Percentiles rank a stretch among this genome's conserved stretches.
These are phyloP conservation scores for Carassius auratus DNA, from an alignment of 2,113 vertebrate species.

Conservation along the genomic window DNA sequence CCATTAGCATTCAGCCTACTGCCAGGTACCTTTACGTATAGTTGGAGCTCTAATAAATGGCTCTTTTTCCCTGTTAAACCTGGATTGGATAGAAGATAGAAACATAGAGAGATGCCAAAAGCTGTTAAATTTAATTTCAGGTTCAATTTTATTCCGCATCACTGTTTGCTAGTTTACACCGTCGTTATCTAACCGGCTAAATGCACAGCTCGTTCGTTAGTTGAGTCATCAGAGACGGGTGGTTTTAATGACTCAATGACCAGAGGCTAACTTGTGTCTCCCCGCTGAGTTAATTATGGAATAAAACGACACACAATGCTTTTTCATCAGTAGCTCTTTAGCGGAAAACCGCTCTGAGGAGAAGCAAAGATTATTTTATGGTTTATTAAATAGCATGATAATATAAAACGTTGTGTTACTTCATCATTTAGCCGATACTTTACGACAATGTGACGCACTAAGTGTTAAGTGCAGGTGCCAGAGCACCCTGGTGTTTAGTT, in stretches of 20 bases:
- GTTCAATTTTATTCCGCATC: not conserved
- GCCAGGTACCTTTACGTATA: slow-evolving; percentile 25
- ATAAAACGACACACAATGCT: slow-evolving; percentile 45
- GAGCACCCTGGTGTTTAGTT: slow-evolving; percentile 20
- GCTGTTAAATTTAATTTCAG: slow-evolving; percentile 26
- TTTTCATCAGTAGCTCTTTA: slow-evolving; percentile 46
- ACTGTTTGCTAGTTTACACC: not conserved
- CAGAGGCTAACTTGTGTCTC: slow-evolving; percentile 44
- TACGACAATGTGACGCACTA: not conserved
- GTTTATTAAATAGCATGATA: slow-evolving; percentile 3
- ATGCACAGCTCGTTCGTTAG: slow-evolving; percentile 19
- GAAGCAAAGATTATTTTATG: slow-evolving; percentile 5
- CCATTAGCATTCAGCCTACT: not conserved
- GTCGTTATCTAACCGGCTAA: slow-evolving; percentile 15
- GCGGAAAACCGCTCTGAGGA: slow-evolving; percentile 13
- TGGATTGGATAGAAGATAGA: slow-evolving; percentile 25
- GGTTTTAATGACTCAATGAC: slow-evolving; percentile 42
- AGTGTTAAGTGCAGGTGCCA: slow-evolving; percentile 22
- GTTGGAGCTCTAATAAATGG: slow-evolving; percentile 3
- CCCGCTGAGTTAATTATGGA: slow-evolving; percentile 48
- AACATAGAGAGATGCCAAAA: slow-evolving; percentile 16
- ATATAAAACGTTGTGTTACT: not conserved
- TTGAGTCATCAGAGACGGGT: slow-evolving; percentile 26
- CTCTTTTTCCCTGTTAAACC: slow-evolving; percentile 17
- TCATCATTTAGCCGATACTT: slow-evolving; percentile 22